A percentile compares a stretch with the other conserved stretches of the same genome.
These are phyloP conservation scores for Atta texana DNA, from an alignment of 1,140 invertebrate species.

Conservation along the genomic window DNA sequence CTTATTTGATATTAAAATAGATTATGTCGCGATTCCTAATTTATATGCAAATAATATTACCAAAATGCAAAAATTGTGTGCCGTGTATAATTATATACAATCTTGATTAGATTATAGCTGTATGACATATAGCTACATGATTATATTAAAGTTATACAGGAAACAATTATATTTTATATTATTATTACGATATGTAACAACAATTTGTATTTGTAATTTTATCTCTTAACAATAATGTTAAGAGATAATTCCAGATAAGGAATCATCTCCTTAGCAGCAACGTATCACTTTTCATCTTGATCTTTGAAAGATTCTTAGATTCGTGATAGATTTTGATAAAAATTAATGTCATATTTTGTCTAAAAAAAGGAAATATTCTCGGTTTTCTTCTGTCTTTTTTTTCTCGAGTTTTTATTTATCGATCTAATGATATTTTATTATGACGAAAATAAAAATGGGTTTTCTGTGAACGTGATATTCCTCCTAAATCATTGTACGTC, in stretches of 20 bases:
- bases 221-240: background rate
- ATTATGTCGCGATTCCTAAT: constrained; percentile 21
- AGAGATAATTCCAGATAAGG: background rate
- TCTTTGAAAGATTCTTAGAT: background rate
- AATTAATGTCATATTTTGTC: background rate
- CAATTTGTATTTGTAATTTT: background rate
- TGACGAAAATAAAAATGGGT: constrained; percentile 46
- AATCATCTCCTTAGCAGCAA: background rate
- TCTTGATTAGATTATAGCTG: too few relatives aligned
- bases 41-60: constrained; percentile 21
- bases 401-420: constrained; percentile 15
- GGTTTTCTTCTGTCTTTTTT: background rate
- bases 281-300: background rate
- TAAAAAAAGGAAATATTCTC: background rate
- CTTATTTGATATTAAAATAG: constrained; percentile 26
- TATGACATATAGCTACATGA: background rate
- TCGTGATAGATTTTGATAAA: background rate
- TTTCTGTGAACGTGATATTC: background rate
- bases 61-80: background rate
- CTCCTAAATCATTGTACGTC: background rate
- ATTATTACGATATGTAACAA: background rate
- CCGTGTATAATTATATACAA: background rate
- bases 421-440: background rate
- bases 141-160: background rate
- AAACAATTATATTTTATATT: constrained; percentile 8